Conservation (phyloP, 2,888 invertebrate species). For the Microctonus hyperodae region DNA sequence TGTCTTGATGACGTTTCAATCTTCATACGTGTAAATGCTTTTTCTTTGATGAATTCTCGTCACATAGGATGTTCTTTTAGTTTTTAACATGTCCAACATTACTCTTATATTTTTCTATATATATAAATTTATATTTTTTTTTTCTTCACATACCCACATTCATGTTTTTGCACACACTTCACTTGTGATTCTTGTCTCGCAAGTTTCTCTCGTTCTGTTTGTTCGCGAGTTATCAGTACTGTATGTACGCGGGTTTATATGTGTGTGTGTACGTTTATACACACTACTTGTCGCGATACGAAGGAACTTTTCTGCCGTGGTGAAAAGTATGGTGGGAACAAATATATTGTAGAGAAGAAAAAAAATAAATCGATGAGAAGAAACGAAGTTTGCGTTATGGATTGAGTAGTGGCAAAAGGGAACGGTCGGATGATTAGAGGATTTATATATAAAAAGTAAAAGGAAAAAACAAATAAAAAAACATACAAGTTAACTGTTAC, state of each 20-base stretch:
- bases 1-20: constrained; percentile 37
- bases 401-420: too few species aligned
- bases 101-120: constrained; percentile 22
- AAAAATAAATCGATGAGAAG: too few species aligned
- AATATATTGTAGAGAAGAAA: not conserved
- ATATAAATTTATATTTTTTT: constrained; percentile 2
- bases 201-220: not conserved
- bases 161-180: not conserved
- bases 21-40: constrained; percentile 42
- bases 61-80: constrained; percentile 26
- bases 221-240: not conserved
- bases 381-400: too few species aligned
- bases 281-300: not conserved
- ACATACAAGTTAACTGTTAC: constrained; percentile 1
- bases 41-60: constrained; percentile 41
- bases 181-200: not conserved
- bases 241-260: too few species aligned
- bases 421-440: too few species aligned
- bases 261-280: too few species aligned
- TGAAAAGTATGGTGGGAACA: not conserved
- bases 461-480: too few species aligned
- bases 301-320: not conserved
- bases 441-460: too few species aligned
- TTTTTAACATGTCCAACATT: constrained; percentile 26
- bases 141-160: not conserved